Evolutionary conservation across 1,140 invertebrate species (phyloP).

Genomic region (Spodoptera litura): DNA sequence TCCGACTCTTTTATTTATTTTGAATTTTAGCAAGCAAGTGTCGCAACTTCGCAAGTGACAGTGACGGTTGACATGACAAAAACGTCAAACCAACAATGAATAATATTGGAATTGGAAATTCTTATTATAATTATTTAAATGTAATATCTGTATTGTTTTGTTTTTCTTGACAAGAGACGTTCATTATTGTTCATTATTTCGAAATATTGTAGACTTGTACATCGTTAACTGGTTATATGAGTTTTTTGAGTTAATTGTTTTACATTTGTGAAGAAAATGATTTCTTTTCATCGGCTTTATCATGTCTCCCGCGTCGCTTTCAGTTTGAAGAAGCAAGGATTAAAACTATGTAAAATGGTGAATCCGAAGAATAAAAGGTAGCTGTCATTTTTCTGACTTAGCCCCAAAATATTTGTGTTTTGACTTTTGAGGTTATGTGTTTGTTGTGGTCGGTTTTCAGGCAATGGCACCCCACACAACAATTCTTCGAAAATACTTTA

Average conservation of each 20-base stretch:
- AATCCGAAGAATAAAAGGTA: conserved; percentile 75
- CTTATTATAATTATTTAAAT: no score
- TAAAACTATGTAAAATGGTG: conserved; percentile 77
- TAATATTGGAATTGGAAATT: no score
- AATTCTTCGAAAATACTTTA: conserved; percentile 56
- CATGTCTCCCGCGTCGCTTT: conserved; percentile 61
- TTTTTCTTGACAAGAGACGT: no score
- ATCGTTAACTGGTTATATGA: no score
- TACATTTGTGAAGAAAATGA: conserved; percentile 43
- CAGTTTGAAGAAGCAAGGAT: conserved; percentile 72
- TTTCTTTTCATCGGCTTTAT: conserved; percentile 66
- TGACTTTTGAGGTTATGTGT: conserved; percentile 55
- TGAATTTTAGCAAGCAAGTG: no score
- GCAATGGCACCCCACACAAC: conserved; percentile 69
- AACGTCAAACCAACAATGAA: no score
- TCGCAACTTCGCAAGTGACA: no score
- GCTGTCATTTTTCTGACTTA: not conserved
- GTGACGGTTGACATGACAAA: no score
- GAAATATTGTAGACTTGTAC: no score
- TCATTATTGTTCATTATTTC: no score
- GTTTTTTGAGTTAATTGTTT: conserved; percentile 3
- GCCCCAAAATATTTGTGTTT: conserved; percentile 4
- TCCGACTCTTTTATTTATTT: no score
- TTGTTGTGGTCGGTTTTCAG: conserved; percentile 57
- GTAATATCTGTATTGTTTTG: no score